Percentiles rank a stretch among this genome's conserved stretches.
Conservation (phyloP, 2,888 invertebrate genomes). For the Linyphia triangularis region DNA sequence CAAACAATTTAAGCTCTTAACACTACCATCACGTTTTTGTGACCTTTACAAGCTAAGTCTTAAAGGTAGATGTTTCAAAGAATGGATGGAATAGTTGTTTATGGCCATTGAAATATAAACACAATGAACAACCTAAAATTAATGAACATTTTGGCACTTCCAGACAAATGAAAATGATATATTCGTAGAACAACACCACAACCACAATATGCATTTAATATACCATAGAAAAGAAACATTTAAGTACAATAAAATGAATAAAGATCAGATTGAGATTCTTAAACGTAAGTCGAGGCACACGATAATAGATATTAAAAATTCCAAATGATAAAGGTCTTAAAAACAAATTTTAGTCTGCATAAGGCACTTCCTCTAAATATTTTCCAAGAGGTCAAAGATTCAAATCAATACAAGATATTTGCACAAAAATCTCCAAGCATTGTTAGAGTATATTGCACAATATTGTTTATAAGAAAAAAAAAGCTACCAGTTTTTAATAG, state of each 20-base stretch:
- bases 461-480: background rate
- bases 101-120: slow-evolving; percentile 53
- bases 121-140: slow-evolving; percentile 47
- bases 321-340: background rate
- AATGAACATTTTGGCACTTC: slow-evolving; percentile 68
- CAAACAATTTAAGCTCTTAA: background rate
- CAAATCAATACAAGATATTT: background rate
- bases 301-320: background rate
- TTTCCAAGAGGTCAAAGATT: background rate
- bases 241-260: slow-evolving; percentile 65
- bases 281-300: slow-evolving; percentile 29
- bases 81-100: slow-evolving; percentile 21
- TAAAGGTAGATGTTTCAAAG: slow-evolving; percentile 20
- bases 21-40: background rate
- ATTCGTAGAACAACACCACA: slow-evolving; percentile 53
- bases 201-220: slow-evolving; percentile 59
- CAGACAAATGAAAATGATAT: slow-evolving; percentile 64
- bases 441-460: slow-evolving; percentile 34
- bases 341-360: background rate
- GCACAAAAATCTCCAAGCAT: slow-evolving; percentile 3
- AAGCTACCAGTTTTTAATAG: slow-evolving; percentile 10
- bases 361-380: background rate
- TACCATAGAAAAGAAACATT: slow-evolving; percentile 44
- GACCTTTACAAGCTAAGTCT: background rate
- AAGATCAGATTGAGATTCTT: slow-evolving; percentile 66